Base-by-base conservation (phyloP, 2,888 invertebrate genomes). In the Pheosia tremula region DNA sequence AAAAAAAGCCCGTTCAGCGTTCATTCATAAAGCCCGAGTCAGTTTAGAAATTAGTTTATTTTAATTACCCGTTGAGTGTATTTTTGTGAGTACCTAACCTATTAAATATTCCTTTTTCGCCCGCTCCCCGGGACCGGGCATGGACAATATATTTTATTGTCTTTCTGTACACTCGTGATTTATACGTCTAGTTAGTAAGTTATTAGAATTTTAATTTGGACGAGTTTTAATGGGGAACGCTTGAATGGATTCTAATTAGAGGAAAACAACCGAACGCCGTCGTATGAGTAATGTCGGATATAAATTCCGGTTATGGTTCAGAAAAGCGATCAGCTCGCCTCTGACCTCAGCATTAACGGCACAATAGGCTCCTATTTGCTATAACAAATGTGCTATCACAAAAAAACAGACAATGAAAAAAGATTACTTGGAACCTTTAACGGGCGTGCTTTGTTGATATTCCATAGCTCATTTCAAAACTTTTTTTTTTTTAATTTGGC, bases 71-170 rank as follows among this genome's bases (percentile, higher is more conserved):
- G 80, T 81, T 85, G 83, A 87, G 82, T 81, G 88, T 87, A 92
- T 92, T 92, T 90, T 91, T 89, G 86, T 93, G 24, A 24, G 24
- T 24, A 24, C 24, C 24, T 24, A 24, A 24, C 24, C 24, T 24
- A 90, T 91, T 92, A 89, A 93, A 92, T 89, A 91, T 89, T 86
- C 78, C 75, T 78, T 80, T 80, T 78, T 67, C 67, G 64, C 66
- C 64, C 83, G 80, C 77, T 79, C 80, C 81, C 79, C 79, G 80
- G 74, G 79, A 80, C 76, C 74, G 79, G 78, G 65, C 67, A 79
- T 87, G 86, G 90, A 92, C 91, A 90, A 91, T 91, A 90, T 93
- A 93, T 93, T 92, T 91, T 91, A 93, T 93, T 91, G 91, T 93
- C 89, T 92, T 87, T 87, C 86, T 80, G 82, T 87, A 79, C 78